Percentiles rank a stretch among this genome's conserved stretches.
phyloP scores from a whole-genome alignment of 2,888 invertebrate genomes.

The Eupithecia subumbrata region DNA sequence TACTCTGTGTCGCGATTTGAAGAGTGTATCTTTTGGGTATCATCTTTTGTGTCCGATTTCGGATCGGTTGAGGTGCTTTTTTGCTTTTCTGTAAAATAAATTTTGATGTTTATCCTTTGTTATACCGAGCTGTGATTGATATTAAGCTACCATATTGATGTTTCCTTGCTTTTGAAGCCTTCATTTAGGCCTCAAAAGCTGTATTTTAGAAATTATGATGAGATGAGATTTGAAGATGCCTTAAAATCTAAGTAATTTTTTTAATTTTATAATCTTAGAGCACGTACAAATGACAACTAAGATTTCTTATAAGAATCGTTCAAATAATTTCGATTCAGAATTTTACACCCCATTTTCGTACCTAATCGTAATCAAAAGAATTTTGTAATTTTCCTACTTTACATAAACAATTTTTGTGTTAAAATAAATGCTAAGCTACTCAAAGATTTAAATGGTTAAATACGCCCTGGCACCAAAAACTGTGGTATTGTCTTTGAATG shows the following conservation, averaged over 20 bases:
- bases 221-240: not conserved
- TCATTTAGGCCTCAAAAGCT: not conserved
- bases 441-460: no score
- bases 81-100: conserved; percentile 76
- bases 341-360: not conserved
- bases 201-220: not conserved
- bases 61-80: conserved; percentile 57
- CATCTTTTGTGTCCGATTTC: conserved; percentile 39
- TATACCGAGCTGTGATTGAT: conserved; percentile 10
- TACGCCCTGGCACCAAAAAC: no score
- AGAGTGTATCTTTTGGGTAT: conserved; percentile 64
- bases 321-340: not conserved
- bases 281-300: not conserved
- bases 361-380: not conserved
- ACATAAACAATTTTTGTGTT: not conserved
- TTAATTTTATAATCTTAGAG: not conserved
- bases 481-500: no score
- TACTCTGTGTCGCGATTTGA: conserved; percentile 68
- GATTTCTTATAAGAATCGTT: not conserved
- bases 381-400: not conserved
- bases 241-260: not conserved
- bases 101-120: conserved; percentile 37
- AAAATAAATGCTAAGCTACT: not conserved
- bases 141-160: not conserved
- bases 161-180: not conserved